Evolutionary conservation across 2,113 vertebrate species (phyloP), one percentile per base, ranked within the genome.

Genomic region (Lepisosteus osseus): DNA sequence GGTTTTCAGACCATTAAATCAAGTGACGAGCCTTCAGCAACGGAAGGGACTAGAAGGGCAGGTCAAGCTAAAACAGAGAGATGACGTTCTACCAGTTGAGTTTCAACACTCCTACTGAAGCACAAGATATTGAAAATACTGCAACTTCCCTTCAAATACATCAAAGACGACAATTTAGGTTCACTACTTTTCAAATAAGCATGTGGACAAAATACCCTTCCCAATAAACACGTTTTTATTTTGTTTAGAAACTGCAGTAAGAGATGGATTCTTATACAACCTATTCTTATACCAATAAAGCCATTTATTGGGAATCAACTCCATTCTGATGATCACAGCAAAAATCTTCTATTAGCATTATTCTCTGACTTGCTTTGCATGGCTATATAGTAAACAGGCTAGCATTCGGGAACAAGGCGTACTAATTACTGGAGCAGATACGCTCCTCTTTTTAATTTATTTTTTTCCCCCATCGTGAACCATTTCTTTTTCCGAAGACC

Each of bases 391-490:
- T 59, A 69, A 40, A 42, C 41, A 57, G 13, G n/a, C 5, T 59
- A 59, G 57, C 29, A 29, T 29, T 59, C n/a, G 14, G 4, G n/a
- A 12, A 59, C 57, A 68, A 54, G 13, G 47, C 67, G 54, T 63
- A 64, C 71, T 73, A 72, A 75, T 70, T n/a, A 67, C 44, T 79
- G 66, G 59, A 74, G 80, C 64, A 71, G 15, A 57, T 67, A 11
- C 67, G 11, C 42, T 55, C 57, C 11, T 29, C 68, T 17, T 63
- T 47, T 47, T 45, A 12, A 43, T 12, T 15, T 11, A 55, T 44
- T 44, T 41, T 56, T 8, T 68, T 57, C 54, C 51, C 66, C 45
- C 43, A 54, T 79, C 69, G 72, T 47, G 29, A 82, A 73, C 29
- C 4, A 15, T 61, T 81, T 68, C 55, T 64, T 75, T 29, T 55